phyloP scores from a whole-genome alignment of 1,140 invertebrate species.

The Rhagoletis zephyria region DNA sequence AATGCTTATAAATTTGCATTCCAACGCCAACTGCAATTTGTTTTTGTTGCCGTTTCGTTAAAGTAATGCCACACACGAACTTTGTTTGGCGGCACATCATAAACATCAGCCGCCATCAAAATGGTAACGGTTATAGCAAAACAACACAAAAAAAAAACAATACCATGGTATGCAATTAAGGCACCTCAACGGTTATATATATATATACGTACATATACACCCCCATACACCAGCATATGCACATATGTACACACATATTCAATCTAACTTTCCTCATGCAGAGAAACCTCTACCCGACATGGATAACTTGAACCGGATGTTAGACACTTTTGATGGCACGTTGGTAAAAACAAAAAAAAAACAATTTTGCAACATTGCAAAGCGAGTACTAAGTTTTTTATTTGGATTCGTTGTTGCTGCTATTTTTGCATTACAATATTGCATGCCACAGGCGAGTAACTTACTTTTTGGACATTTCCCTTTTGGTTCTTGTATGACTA shows the following conservation, averaged over 20 bases:
- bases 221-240: neutral
- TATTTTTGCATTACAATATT: constrained; percentile 11
- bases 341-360: neutral
- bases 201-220: neutral
- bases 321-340: constrained; percentile 34
- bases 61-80: constrained; percentile 21
- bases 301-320: constrained; percentile 43
- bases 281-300: neutral
- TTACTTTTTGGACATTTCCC: constrained; percentile 51
- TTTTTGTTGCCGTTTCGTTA: neutral
- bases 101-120: constrained; percentile 34
- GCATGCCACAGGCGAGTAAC: constrained; percentile 51
- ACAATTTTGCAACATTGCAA: constrained; percentile 2
- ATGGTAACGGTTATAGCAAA: constrained; percentile 33
- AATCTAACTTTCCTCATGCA: neutral
- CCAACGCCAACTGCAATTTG: neutral
- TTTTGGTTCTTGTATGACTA: constrained; percentile 2
- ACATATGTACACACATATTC: neutral
- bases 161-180: constrained; percentile 5
- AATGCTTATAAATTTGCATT: constrained; percentile 32
- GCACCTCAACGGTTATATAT: neutral
- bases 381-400: neutral
- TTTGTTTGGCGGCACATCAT: constrained; percentile 32
- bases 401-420: neutral
- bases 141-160: neutral